Evolutionary conservation across 1,140 invertebrate genomes (phyloP).

Genomic region (Oreohelix idahoensis): DNA sequence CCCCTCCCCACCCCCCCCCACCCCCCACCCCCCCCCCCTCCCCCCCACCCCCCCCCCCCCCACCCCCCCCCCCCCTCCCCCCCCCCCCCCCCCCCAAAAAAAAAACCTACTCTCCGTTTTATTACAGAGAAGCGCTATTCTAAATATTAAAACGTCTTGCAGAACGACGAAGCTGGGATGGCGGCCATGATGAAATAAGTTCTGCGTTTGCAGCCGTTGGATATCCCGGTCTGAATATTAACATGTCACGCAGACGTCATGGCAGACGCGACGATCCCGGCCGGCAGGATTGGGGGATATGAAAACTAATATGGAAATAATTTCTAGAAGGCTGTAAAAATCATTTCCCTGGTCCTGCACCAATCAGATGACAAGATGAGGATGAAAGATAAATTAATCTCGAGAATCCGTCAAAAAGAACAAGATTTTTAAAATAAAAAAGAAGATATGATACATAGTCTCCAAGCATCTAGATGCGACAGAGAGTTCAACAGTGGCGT

Average conservation of each 20-base stretch:
- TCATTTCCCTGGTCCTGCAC: not conserved
- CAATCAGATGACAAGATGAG: not conserved
- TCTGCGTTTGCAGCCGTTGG: not conserved
- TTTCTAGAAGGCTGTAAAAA: not conserved
- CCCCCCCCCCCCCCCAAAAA: no score
- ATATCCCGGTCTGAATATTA: not conserved
- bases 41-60: no score
- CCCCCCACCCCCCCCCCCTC: no score
- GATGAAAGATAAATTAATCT: not conserved
- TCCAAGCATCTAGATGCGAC: no score
- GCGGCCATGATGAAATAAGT: not conserved
- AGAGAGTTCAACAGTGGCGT: no score
- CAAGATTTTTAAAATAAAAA: not conserved
- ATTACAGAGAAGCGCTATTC: no score
- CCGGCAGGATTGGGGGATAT: not conserved
- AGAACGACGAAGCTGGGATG: no score
- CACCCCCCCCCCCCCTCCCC: no score
- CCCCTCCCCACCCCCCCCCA: no score
- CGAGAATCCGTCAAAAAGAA: not conserved
- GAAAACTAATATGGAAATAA: slow-evolving; percentile 10
- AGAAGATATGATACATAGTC: no score
- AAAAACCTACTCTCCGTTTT: no score
- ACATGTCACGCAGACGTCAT: not conserved
- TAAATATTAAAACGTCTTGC: no score
- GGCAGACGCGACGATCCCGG: not conserved